phyloP scores from a whole-genome alignment of 2,797 vertebrate species.

The Chelonia mydas region DNA sequence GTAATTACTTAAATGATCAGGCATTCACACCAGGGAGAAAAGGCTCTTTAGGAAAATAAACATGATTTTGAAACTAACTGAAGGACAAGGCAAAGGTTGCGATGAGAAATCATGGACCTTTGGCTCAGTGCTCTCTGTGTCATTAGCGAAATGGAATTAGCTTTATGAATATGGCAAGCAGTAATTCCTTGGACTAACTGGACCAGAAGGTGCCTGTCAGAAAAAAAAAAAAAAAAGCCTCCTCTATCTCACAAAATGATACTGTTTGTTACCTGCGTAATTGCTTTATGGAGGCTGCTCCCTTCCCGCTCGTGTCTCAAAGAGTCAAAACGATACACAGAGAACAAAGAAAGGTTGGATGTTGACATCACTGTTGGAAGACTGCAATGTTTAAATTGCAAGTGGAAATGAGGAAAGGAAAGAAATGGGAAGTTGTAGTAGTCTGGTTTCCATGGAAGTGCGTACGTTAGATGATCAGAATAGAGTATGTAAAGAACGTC shows the following conservation, averaged over 20 bases:
- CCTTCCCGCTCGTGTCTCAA: conserved; percentile 35
- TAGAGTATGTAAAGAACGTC: conserved; percentile 6
- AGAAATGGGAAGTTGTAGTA: background rate
- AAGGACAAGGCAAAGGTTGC: conserved; percentile 66
- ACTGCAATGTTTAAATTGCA: conserved; percentile 35
- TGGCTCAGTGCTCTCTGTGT: conserved; percentile 55
- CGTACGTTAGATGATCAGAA: background rate
- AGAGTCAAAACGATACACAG: background rate
- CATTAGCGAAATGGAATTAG: conserved; percentile 54
- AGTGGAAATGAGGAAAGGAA: conserved; percentile 23
- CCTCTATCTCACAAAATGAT: conserved; percentile 10
- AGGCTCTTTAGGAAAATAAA: conserved; percentile 49
- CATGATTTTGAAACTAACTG: conserved; percentile 59
- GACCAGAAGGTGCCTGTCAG: background rate
- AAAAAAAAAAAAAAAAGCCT: conserved; percentile 47
- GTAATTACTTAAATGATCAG: conserved; percentile 50
- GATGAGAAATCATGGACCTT: conserved; percentile 65
- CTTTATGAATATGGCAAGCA: conserved; percentile 41
- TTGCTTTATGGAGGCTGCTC: background rate
- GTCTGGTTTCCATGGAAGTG: background rate
- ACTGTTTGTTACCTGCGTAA: background rate
- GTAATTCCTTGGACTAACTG: conserved; percentile 49
- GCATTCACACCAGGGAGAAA: conserved; percentile 63
- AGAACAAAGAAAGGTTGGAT: conserved; percentile 54
- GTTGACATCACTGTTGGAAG: conserved; percentile 56